Evolutionary conservation across 2,888 invertebrate genomes (phyloP).

Genomic region (Ophonus ardosiacus): DNA sequence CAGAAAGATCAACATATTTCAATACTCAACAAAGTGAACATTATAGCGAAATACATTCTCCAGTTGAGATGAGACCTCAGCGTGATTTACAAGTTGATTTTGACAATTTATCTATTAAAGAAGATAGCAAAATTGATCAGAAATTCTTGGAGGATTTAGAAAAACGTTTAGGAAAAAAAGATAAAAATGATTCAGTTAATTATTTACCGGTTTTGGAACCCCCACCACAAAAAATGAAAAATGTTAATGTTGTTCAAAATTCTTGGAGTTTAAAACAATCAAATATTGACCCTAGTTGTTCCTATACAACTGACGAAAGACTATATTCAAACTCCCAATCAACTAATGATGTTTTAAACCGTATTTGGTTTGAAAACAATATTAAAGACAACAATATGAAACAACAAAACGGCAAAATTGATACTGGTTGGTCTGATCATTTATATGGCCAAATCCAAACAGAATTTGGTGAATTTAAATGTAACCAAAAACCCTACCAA

Average conservation of each 20-base stretch:
- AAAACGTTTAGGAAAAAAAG: constrained; percentile 78
- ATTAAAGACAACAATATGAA: constrained; percentile 67
- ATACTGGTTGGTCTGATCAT: constrained; percentile 45
- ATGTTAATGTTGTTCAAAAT: not conserved
- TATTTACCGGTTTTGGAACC: not conserved
- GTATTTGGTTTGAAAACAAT: constrained; percentile 77
- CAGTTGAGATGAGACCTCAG: not conserved
- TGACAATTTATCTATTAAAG: not conserved
- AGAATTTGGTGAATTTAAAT: constrained; percentile 71
- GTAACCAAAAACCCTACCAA: constrained; percentile 67
- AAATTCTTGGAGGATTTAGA: constrained; percentile 82
- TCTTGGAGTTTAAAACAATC: too few relatives aligned
- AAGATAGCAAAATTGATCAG: constrained; percentile 72
- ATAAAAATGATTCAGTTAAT: constrained; percentile 65
- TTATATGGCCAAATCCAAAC: constrained; percentile 56
- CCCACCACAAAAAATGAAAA: not conserved
- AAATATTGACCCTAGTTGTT: not conserved
- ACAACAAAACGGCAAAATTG: constrained; percentile 29
- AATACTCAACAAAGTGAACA: constrained; percentile 69
- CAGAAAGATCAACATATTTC: constrained; percentile 67
- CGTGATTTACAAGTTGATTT: not conserved
- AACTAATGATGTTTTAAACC: constrained; percentile 75
- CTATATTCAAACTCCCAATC: constrained; percentile 67
- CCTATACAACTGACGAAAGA: not conserved
- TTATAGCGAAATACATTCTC: constrained; percentile 71